phyloP scores from a whole-genome alignment of 2,113 vertebrate genomes.

The Mungos mungo region DNA sequence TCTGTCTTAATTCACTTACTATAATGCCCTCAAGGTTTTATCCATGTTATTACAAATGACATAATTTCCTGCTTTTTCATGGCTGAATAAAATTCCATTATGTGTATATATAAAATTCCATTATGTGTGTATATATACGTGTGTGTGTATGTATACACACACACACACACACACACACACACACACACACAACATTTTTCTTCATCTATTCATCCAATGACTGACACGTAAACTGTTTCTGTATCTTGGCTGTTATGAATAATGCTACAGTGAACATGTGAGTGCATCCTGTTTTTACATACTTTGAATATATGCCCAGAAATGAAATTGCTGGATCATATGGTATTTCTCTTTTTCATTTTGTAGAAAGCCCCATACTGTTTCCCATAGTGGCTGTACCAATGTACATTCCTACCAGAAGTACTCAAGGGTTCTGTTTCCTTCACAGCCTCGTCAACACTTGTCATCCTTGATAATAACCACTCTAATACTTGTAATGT shows the following conservation, averaged over 20 bases:
- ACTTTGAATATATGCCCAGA: neutral
- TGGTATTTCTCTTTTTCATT: neutral
- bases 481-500: neutral
- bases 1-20: neutral
- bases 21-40: neutral
- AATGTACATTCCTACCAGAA: neutral
- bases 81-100: neutral
- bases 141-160: too few relatives aligned
- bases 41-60: neutral
- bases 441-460: neutral
- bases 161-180: too few relatives aligned
- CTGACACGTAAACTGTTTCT: neutral
- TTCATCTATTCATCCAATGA: neutral
- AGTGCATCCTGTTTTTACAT: neutral
- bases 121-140: neutral
- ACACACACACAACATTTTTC: neutral
- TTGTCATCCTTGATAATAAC: neutral
- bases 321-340: neutral
- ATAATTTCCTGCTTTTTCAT: neutral
- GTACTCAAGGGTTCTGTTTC: neutral
- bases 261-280: neutral
- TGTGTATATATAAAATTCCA: neutral
- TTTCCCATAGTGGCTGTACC: neutral
- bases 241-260: neutral
- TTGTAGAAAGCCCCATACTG: neutral